Evolutionary conservation across 2,888 invertebrate species (phyloP), one percentile per base, ranked within the genome.

Genomic region (Eristalis intricaria): DNA sequence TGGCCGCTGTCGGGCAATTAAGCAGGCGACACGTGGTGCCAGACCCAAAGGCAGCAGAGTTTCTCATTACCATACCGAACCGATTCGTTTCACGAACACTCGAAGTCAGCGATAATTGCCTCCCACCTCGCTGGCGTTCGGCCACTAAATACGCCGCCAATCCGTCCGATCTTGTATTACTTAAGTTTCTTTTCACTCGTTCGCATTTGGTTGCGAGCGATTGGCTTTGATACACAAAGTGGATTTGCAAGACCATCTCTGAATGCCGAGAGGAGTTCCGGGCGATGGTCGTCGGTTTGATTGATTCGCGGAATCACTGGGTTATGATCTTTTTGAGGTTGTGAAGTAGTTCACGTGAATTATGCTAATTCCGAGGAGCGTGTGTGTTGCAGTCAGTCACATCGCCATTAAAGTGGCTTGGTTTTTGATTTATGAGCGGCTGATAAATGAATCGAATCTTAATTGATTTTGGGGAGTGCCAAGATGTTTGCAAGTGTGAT

Each of bases 41-140:
- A 35, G 35, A 35, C 60, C 38, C 7, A 32, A 15, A 13, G 56
- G 69, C 69, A 15, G 29, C 32, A 19, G 1, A 50, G 50, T 50
- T 50, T 50, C 50, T 63, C 71, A 71, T 71, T 71, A 71, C 43
- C 71, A 71, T 71, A 40, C 26, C 19, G 40, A 60, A 70, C 61
- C 40, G 35, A 35, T 29, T 50, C 40, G 38, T 40, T 22, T 8
- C 38, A 68, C 50, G 19, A 69, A 22, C 23, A 7, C 60, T 15
- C 0, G 7, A 1, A n/a, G 4, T 40, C 29, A n/a, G n/a, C 8
- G 32, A 32, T 63, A 71, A 71, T 26, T 29, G 7, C 40, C 43
- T 61, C 61, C 56, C n/a, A 50, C 50, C 43, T 3, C 43, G n/a
- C 43, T 43, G 15, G 3, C 15, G 11, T 11, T 11, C 40, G 15